phyloP scores from a whole-genome alignment of 2,113 vertebrate species.

The Notothenia coriiceps region DNA sequence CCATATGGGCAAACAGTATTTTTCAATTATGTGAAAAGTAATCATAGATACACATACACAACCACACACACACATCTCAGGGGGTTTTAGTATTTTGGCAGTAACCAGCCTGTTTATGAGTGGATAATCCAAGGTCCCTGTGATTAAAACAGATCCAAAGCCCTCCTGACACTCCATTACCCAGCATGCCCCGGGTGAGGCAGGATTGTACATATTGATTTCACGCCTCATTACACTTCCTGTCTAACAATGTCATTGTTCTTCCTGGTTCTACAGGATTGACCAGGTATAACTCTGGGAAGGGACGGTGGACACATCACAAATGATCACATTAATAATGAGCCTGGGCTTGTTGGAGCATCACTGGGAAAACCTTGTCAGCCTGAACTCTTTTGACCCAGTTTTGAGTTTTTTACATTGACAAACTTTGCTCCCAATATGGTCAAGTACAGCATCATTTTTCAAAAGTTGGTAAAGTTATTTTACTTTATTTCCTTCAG shows the following conservation, averaged over 20 bases:
- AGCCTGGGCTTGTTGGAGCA: slow-evolving; percentile 9
- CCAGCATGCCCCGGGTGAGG: slow-evolving; percentile 80
- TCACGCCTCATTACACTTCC: slow-evolving; percentile 84
- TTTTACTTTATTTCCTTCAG: not conserved
- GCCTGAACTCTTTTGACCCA: slow-evolving; percentile 42
- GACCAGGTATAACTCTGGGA: slow-evolving; percentile 68
- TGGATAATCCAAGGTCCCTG: slow-evolving; percentile 81
- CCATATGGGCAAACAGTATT: slow-evolving; percentile 34
- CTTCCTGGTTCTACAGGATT: slow-evolving; percentile 67
- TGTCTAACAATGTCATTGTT: slow-evolving; percentile 83
- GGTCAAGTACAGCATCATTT: not conserved
- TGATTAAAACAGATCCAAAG: slow-evolving; percentile 85
- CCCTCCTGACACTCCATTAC: slow-evolving; percentile 86
- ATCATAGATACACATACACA: slow-evolving; percentile 51
- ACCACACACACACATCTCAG: slow-evolving; percentile 32
- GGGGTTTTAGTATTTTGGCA: slow-evolving; percentile 50
- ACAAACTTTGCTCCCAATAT: not conserved
- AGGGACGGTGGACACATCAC: slow-evolving; percentile 65
- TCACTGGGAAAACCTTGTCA: slow-evolving; percentile 13
- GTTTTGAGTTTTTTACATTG: slow-evolving; percentile 27
- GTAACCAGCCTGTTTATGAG: slow-evolving; percentile 72
- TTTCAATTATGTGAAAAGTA: slow-evolving; percentile 51
- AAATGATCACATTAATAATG: slow-evolving; percentile 68
- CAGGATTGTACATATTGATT: slow-evolving; percentile 85
- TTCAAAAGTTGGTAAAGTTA: not conserved